These are phyloP conservation scores for Lathamus discolor DNA, from an alignment of 2,113 vertebrate genomes.

Conservation along the genomic window DNA sequence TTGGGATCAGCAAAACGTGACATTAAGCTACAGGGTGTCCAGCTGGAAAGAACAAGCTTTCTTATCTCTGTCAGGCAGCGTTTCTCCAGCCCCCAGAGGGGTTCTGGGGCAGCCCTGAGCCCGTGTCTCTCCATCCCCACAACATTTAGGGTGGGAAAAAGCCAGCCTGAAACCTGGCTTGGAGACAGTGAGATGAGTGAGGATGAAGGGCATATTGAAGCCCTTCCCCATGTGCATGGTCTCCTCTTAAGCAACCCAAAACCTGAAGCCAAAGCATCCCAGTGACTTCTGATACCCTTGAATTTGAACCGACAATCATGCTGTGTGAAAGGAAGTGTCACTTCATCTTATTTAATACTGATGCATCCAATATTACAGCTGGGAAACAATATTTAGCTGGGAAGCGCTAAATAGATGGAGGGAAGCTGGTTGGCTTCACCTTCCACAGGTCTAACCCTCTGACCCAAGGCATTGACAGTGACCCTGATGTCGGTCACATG, in stretches of 20 bases:
- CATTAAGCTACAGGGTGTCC: neutral
- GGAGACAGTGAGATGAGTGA: neutral
- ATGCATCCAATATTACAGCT: neutral
- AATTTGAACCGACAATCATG: accelerated
- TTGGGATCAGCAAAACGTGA: neutral
- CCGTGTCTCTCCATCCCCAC: accelerated
- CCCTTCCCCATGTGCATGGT: accelerated
- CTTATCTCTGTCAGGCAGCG: neutral
- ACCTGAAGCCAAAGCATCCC: neutral
- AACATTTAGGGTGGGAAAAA: accelerated
- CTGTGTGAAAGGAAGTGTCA: neutral
- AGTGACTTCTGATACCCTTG: neutral
- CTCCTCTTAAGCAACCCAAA: neutral
- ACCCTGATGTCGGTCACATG: neutral
- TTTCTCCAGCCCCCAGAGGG: neutral
- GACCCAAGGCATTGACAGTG: neutral
- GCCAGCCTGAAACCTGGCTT: neutral
- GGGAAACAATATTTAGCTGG: neutral
- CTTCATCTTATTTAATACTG: neutral
- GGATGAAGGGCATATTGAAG: neutral
- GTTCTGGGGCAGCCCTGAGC: neutral
- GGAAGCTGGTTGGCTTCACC: neutral
- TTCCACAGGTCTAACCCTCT: neutral
- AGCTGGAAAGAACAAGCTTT: neutral
- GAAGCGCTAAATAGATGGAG: neutral